A percentile compares a stretch with the other conserved stretches of the same genome.
Conservation (phyloP, 2,113 vertebrate genomes). For the Antigone vipio region DNA sequence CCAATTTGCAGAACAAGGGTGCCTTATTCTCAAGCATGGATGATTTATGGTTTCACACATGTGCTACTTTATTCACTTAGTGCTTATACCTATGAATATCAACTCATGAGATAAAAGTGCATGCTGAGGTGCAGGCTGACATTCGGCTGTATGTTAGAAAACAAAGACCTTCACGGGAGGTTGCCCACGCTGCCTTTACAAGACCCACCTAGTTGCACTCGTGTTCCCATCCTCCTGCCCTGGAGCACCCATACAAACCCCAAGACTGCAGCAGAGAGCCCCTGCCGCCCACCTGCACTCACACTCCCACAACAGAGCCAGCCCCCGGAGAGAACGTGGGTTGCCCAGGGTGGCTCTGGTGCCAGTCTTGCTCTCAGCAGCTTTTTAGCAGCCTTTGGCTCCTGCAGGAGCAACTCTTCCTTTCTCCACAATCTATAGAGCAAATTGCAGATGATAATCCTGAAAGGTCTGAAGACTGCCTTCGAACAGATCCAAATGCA, state of each 20-base stretch:
- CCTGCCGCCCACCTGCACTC: accelerated
- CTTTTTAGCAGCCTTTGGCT: neutral
- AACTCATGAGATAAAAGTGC: neutral
- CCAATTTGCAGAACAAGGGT: constrained; percentile 49
- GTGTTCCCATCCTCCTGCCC: neutral
- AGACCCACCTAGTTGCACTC: neutral
- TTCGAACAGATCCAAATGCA: neutral
- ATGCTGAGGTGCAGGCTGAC: neutral
- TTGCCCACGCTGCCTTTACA: neutral
- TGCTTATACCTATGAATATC: constrained; percentile 34
- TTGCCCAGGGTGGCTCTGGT: neutral
- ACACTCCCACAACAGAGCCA: accelerated
- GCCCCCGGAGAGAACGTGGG: accelerated
- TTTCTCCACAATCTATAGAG: neutral
- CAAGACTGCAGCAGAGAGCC: neutral
- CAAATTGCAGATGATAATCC: neutral
- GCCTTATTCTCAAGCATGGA: constrained; percentile 29
- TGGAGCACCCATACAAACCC: neutral
- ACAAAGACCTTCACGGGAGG: neutral
- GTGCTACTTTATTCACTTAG: constrained; percentile 44
- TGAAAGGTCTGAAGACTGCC: neutral
- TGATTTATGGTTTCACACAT: constrained; percentile 61
- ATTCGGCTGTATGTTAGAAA: neutral
- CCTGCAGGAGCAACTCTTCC: neutral
- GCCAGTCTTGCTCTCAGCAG: neutral